These are phyloP conservation scores for Hydropsyche betteni DNA, from an alignment of 2,888 invertebrate species.

Conservation along the genomic window DNA sequence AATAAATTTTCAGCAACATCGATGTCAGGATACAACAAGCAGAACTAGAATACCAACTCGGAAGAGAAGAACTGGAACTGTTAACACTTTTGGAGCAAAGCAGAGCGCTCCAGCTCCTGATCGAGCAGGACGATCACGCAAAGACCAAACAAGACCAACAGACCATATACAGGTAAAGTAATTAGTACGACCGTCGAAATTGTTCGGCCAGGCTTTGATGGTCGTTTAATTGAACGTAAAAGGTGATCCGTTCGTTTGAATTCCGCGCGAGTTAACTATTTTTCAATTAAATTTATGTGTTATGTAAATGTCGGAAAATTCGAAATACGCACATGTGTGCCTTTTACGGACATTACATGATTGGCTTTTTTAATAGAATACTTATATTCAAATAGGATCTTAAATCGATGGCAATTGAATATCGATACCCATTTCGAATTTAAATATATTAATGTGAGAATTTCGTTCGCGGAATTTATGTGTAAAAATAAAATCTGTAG, in stretches of 20 bases:
- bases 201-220: not conserved
- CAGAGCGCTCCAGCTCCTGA: slow-evolving; percentile 79
- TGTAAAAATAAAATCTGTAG: too few species aligned
- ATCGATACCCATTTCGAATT: too few species aligned
- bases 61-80: slow-evolving; percentile 87
- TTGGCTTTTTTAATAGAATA: too few species aligned
- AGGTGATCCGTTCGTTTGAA: not conserved
- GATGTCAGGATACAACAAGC: slow-evolving; percentile 91
- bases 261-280: not conserved
- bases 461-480: too few species aligned
- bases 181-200: slow-evolving; percentile 25
- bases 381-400: too few species aligned
- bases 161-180: slow-evolving; percentile 68
- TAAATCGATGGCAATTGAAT: too few species aligned
- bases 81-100: slow-evolving; percentile 86
- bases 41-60: slow-evolving; percentile 87
- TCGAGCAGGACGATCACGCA: slow-evolving; percentile 69
- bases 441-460: too few species aligned
- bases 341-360: not conserved
- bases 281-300: not conserved
- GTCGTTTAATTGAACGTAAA: not conserved
- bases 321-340: not conserved
- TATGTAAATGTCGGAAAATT: slow-evolving; percentile 6
- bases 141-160: slow-evolving; percentile 63
- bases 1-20: slow-evolving; percentile 73